These are phyloP conservation scores for Sylvilagus floridanus DNA, from an alignment of 2,797 vertebrate genomes.

Conservation along the genomic window DNA sequence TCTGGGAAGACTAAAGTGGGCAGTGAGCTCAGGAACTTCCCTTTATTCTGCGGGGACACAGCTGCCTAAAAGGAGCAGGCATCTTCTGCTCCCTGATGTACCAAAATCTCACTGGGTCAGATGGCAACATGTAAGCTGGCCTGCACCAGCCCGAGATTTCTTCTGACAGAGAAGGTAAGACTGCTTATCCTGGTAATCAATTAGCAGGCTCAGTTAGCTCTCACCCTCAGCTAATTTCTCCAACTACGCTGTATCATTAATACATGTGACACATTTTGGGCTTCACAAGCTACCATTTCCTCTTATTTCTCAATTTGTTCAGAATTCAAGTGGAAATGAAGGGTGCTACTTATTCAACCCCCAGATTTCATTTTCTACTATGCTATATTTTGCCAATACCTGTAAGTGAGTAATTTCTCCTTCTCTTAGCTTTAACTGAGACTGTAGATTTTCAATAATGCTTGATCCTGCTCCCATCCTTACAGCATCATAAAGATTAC, in stretches of 20 bases:
- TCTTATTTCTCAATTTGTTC: conserved; percentile 17
- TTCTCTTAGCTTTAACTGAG: conserved; percentile 96
- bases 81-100: background rate
- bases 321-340: conserved; percentile 58
- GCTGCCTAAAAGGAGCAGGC: background rate
- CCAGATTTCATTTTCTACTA: background rate
- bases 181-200: background rate
- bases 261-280: background rate
- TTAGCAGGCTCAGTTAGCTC: background rate
- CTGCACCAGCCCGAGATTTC: background rate
- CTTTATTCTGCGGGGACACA: background rate
- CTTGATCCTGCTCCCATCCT: conserved; percentile 96
- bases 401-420: conserved; percentile 97
- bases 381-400: conserved; percentile 87
- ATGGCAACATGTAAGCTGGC: background rate
- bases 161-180: background rate
- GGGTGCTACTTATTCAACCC: background rate
- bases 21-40: background rate
- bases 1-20: background rate
- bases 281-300: background rate
- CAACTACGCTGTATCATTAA: background rate
- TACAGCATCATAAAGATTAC: conserved; percentile 95
- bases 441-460: conserved; percentile 97
- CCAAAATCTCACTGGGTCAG: background rate
- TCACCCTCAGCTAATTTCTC: background rate